These are phyloP conservation scores for Columba janthina DNA, from an alignment of 2,113 vertebrate species.

Conservation along the genomic window DNA sequence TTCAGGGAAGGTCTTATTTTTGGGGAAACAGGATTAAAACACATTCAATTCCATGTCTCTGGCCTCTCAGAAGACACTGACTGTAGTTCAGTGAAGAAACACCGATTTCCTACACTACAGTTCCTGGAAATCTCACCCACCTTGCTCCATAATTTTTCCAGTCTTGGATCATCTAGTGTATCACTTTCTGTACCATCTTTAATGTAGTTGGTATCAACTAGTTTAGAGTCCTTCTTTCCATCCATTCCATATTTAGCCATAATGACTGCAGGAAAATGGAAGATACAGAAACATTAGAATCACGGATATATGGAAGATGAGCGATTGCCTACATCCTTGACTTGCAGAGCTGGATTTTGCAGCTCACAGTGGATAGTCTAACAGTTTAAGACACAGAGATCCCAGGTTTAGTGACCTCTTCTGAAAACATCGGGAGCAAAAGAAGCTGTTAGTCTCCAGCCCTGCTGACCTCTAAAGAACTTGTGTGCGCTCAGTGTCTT, in stretches of 20 bases:
- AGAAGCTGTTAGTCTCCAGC: neutral
- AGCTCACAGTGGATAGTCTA: neutral
- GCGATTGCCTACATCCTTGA: neutral
- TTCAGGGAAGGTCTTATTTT: too few relatives aligned
- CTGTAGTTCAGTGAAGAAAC: neutral
- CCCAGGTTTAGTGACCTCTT: neutral
- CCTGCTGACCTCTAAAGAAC: neutral
- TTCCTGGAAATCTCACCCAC: slow-evolving; percentile 60
- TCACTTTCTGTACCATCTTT: slow-evolving; percentile 80
- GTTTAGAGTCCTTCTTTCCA: slow-evolving; percentile 85
- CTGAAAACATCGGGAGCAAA: neutral
- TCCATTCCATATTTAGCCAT: slow-evolving; percentile 93
- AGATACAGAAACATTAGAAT: neutral
- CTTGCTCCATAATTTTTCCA: slow-evolving; percentile 97
- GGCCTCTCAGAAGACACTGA: neutral
- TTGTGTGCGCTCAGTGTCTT: neutral
- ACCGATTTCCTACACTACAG: neutral
- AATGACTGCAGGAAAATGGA: slow-evolving; percentile 79
- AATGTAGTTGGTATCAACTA: slow-evolving; percentile 82
- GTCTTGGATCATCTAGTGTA: slow-evolving; percentile 86
- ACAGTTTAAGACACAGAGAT: neutral
- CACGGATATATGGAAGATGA: neutral
- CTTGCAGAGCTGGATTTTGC: neutral
- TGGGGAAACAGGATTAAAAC: too few relatives aligned
- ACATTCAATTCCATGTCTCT: neutral